phyloP scores from a whole-genome alignment of 2,797 vertebrate genomes.

The Oophaga sylvatica region DNA sequence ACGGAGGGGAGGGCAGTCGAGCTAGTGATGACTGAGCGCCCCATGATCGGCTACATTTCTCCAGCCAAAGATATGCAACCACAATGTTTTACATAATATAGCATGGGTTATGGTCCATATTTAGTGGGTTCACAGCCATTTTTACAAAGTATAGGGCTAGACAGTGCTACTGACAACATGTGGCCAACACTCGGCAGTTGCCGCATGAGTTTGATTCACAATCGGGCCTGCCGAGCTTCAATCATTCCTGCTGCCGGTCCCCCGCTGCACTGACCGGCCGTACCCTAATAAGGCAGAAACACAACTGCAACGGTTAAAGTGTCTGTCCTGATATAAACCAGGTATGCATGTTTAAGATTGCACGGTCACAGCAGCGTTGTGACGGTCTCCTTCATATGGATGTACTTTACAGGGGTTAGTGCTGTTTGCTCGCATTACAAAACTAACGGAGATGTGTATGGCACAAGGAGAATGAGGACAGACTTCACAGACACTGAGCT shows the following conservation, averaged over 20 bases:
- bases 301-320: background rate
- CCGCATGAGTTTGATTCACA: too few species aligned
- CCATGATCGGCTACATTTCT: too few species aligned
- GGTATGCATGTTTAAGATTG: background rate
- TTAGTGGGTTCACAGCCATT: background rate
- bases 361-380: background rate
- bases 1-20: too few species aligned
- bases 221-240: too few species aligned
- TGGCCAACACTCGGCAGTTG: too few species aligned
- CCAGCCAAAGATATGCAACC: background rate
- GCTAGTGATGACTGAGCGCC: too few species aligned
- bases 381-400: background rate
- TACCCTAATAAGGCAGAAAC: background rate
- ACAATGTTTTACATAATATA: background rate
- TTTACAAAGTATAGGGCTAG: background rate
- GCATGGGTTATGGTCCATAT: background rate
- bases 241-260: too few species aligned
- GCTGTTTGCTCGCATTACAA: background rate
- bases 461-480: conserved; percentile 17
- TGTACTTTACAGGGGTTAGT: background rate
- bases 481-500: background rate
- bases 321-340: background rate
- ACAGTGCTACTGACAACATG: too few species aligned
- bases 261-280: too few species aligned
- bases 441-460: background rate